Percentiles rank a stretch among this genome's conserved stretches.
phyloP scores from a whole-genome alignment of 2,113 vertebrate genomes.

The Galemys pyrenaicus region DNA sequence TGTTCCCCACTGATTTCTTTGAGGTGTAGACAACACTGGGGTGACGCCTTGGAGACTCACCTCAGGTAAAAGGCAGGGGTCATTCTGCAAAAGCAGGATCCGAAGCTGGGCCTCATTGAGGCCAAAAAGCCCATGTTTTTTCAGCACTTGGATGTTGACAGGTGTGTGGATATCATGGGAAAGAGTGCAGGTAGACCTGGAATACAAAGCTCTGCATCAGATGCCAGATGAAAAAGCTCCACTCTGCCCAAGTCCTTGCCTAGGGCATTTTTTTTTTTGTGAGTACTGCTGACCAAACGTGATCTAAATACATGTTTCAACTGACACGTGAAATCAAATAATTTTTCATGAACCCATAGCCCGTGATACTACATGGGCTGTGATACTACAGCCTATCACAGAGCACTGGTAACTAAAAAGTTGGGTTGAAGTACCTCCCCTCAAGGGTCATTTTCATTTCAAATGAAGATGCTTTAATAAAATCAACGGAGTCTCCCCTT shows the following conservation, averaged over 20 bases:
- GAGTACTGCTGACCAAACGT: no score
- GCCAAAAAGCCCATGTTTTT: conserved; percentile 79
- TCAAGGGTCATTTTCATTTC: neutral
- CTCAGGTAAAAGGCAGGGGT: conserved; percentile 86
- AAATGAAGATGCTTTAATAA: neutral
- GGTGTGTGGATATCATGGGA: conserved; percentile 79
- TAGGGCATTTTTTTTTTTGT: neutral
- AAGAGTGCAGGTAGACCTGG: conserved; percentile 83
- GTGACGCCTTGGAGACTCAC: conserved; percentile 75
- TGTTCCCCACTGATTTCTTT: neutral
- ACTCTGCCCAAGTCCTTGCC: neutral
- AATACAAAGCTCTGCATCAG: conserved; percentile 38
- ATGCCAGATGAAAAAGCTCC: neutral
- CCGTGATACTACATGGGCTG: no score
- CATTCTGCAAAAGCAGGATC: conserved; percentile 86
- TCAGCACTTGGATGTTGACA: conserved; percentile 83
- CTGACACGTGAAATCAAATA: neutral
- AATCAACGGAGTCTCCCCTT: neutral
- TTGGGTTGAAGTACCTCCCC: neutral
- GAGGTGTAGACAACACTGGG: neutral
- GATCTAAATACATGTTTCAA: neutral
- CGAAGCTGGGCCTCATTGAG: conserved; percentile 84
- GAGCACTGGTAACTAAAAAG: neutral
- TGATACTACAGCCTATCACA: no score
- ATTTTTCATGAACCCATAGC: neutral